Evolutionary conservation across 2,797 vertebrate species (phyloP).

Genomic region (Gambelia wislizenii): DNA sequence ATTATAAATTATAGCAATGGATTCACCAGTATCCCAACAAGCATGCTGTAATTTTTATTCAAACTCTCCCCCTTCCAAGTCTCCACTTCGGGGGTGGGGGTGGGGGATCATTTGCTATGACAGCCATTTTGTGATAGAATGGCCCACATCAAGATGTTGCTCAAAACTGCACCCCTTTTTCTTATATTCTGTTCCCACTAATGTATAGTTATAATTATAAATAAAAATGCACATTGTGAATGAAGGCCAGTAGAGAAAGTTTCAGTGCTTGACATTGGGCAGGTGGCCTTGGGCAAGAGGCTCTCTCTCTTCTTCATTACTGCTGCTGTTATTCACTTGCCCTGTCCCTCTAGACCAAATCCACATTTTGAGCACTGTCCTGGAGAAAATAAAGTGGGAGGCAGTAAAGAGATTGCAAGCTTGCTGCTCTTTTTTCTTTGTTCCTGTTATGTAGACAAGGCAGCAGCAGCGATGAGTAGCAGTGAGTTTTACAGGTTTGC

Average conservation of each 20-base stretch:
- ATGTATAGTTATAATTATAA: no score
- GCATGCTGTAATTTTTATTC: not conserved
- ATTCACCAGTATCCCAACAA: not conserved
- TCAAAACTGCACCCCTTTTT: not conserved
- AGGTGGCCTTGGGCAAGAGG: not conserved
- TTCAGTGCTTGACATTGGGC: not conserved
- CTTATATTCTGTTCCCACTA: not conserved
- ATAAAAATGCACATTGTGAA: no score
- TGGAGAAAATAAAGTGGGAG: no score
- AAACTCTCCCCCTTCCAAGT: constrained; percentile 6
- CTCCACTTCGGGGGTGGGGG: no score
- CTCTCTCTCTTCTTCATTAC: not conserved
- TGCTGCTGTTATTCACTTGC: not conserved
- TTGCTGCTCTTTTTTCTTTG: not conserved
- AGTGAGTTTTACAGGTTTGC: not conserved
- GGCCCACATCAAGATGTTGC: not conserved
- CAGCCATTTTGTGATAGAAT: not conserved
- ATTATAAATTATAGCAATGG: constrained; percentile 59
- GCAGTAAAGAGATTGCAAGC: not conserved
- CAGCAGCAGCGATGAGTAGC: not conserved
- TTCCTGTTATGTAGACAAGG: not conserved
- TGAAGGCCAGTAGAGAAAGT: not conserved
- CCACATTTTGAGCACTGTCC: not conserved
- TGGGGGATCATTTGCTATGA: not conserved
- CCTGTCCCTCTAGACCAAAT: not conserved